These are phyloP conservation scores for Apus apus DNA, from an alignment of 2,113 vertebrate genomes.

Conservation along the genomic window DNA sequence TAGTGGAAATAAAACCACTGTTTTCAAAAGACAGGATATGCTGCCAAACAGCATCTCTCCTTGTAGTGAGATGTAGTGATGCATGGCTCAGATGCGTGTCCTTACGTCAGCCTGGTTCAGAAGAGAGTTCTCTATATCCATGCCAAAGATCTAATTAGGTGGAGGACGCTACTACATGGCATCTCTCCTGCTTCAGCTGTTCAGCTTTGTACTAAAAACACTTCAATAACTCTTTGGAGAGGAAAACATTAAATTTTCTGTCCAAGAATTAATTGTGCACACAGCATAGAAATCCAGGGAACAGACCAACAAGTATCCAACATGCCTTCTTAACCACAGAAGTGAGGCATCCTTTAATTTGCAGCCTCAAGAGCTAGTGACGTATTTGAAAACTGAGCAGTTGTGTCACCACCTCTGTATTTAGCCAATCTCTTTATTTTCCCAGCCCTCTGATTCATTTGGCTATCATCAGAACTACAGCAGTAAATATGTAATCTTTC, in stretches of 20 bases:
- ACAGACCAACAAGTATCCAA: neutral
- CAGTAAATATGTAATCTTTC: neutral
- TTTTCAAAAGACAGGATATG: neutral
- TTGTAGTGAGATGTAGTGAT: neutral
- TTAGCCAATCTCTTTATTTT: neutral
- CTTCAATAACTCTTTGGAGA: neutral
- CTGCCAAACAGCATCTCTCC: neutral
- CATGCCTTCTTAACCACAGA: neutral
- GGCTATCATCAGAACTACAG: neutral
- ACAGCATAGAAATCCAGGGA: neutral
- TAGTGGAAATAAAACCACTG: neutral
- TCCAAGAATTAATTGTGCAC: neutral
- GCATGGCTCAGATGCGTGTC: neutral
- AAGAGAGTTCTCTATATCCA: neutral
- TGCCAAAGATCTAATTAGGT: constrained; percentile 12
- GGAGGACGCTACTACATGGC: neutral
- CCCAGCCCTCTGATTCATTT: neutral
- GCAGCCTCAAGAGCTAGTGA: neutral
- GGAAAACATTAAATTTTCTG: neutral
- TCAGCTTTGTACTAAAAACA: neutral
- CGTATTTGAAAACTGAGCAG: neutral
- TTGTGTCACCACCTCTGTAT: neutral
- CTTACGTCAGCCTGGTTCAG: neutral
- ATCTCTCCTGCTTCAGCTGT: neutral
- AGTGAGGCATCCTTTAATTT: neutral